Percentiles rank a stretch among this genome's conserved stretches.
These are phyloP conservation scores for Passer domesticus DNA, from an alignment of 2,113 vertebrate genomes.

Conservation along the genomic window DNA sequence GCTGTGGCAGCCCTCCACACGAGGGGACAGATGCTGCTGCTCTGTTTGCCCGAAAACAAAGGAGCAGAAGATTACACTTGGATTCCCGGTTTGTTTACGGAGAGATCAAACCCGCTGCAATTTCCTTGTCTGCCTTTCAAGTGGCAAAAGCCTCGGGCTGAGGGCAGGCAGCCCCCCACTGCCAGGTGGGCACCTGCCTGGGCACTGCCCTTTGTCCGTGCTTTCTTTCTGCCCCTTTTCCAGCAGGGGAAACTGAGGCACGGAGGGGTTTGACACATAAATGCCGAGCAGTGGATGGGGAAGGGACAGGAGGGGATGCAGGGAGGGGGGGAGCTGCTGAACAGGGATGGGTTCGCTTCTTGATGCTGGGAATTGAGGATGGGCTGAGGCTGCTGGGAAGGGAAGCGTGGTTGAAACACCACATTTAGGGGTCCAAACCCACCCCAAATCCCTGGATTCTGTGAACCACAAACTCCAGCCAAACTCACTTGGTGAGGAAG, in stretches of 20 bases:
- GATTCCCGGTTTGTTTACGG: not conserved
- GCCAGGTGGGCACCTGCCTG: not conserved
- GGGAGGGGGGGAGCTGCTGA: not conserved
- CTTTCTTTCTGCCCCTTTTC: not conserved
- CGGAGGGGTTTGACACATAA: fast-evolving
- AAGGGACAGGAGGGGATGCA: not conserved
- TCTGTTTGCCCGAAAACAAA: conserved; percentile 59
- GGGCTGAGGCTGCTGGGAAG: not conserved
- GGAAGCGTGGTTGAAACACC: not conserved
- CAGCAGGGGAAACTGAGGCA: conserved; percentile 44
- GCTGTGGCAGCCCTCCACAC: conserved; percentile 7
- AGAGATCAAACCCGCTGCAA: conserved; percentile 19
- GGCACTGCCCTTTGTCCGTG: fast-evolving
- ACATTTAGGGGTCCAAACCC: not conserved
- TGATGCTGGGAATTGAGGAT: not conserved
- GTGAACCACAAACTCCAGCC: not conserved
- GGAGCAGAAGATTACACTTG: conserved; percentile 7
- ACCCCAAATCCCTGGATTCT: not conserved
- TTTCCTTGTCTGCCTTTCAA: conserved; percentile 4
- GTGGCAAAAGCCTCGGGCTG: not conserved
- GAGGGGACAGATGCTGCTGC: conserved; percentile 47
- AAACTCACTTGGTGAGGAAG: not conserved
- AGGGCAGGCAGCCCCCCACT: not conserved
- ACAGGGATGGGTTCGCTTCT: not conserved
- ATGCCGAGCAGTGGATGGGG: fast-evolving